phyloP scores from a whole-genome alignment of 1,140 invertebrate species.

The Archivesica marissinica region DNA sequence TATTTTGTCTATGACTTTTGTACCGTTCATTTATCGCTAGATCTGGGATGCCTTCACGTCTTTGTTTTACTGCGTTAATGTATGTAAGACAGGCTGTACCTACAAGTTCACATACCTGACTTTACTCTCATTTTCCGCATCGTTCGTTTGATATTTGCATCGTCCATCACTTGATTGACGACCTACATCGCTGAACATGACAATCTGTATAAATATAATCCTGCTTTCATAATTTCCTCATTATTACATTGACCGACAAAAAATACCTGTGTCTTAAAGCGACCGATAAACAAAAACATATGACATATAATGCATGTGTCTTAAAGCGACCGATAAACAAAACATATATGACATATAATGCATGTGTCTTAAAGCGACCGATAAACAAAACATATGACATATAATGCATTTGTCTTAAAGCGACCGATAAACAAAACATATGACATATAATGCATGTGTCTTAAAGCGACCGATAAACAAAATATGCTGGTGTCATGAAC shows the following conservation, averaged over 20 bases:
- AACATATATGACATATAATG: too few relatives aligned
- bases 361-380: too few relatives aligned
- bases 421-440: too few relatives aligned
- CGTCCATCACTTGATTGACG: background rate
- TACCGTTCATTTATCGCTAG: background rate
- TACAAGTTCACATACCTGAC: conserved; percentile 3
- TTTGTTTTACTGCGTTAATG: background rate
- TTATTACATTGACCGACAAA: background rate
- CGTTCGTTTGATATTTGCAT: background rate
- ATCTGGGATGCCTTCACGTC: background rate
- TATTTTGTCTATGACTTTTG: background rate
- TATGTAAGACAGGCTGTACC: conserved; percentile 23
- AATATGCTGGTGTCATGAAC: too few relatives aligned
- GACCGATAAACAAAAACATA: background rate
- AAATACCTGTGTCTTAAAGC: background rate
- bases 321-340: too few relatives aligned
- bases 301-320: too few relatives aligned
- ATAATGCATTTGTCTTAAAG: too few relatives aligned
- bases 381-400: too few relatives aligned
- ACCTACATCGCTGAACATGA: background rate
- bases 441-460: too few relatives aligned
- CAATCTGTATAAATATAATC: too few relatives aligned
- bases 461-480: too few relatives aligned
- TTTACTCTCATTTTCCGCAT: conserved; percentile 25
- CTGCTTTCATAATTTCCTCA: background rate